Evolutionary conservation across 2,797 vertebrate species (phyloP).

Genomic region (Catostomus latipinnis): DNA sequence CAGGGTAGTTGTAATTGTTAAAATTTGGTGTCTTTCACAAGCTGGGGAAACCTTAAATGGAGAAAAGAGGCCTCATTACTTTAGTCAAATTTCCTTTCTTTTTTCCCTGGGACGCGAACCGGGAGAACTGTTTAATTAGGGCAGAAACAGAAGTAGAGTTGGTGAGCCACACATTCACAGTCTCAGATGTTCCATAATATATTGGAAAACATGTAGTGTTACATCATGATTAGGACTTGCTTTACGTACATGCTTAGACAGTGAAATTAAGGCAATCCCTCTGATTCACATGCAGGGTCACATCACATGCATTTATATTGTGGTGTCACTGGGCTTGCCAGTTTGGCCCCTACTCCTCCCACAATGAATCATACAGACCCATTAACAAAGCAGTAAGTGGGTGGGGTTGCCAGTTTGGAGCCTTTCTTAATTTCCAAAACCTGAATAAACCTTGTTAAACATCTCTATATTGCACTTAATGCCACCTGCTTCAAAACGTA

Average conservation of each 20-base stretch:
- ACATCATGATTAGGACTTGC: constrained; percentile 5
- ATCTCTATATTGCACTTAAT: constrained; percentile 24
- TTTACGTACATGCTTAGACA: neutral
- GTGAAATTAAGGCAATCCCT: constrained; percentile 44
- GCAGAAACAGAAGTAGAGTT: constrained; percentile 2
- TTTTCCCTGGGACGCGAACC: constrained; percentile 27
- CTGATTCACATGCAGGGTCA: constrained; percentile 16
- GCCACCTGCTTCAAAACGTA: neutral
- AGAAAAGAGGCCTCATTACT: constrained; percentile 62
- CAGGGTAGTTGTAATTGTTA: constrained; percentile 68
- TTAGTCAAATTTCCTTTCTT: constrained; percentile 60
- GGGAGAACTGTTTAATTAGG: constrained; percentile 62
- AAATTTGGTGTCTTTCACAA: constrained; percentile 67
- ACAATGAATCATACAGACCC: constrained; percentile 43
- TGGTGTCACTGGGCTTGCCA: constrained; percentile 36
- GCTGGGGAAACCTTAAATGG: constrained; percentile 61
- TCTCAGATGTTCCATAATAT: constrained; percentile 13
- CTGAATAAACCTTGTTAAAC: constrained; percentile 19
- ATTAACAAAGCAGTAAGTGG: constrained; percentile 37
- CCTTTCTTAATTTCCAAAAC: constrained; percentile 14
- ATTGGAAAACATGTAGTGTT: neutral
- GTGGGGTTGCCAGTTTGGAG: constrained; percentile 28
- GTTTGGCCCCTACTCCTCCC: constrained; percentile 25
- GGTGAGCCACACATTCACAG: neutral
- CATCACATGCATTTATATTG: constrained; percentile 15